Percentiles rank a stretch among this genome's conserved stretches.
These are phyloP conservation scores for Sylvia borin DNA, from an alignment of 2,797 vertebrate genomes.

Conservation along the genomic window DNA sequence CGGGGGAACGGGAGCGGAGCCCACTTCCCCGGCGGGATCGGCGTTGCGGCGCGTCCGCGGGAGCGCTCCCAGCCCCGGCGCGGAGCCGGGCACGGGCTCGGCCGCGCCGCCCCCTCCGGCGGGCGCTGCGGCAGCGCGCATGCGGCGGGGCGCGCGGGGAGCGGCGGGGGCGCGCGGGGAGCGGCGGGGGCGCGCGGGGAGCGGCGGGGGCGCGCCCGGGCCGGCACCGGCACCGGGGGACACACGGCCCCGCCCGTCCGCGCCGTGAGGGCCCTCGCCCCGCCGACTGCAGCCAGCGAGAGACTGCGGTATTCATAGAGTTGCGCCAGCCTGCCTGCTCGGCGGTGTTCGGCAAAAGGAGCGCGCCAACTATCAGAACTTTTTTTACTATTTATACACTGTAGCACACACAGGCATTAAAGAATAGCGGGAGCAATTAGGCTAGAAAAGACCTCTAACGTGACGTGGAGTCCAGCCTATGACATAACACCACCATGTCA, in stretches of 20 bases:
- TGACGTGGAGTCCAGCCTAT: accelerated
- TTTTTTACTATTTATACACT: not conserved
- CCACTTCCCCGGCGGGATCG: not conserved
- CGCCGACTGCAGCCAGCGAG: not conserved
- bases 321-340: not conserved
- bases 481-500: not conserved
- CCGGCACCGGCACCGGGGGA: not conserved
- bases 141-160: not conserved
- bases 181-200: not conserved
- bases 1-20: not conserved
- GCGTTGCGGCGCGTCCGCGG: not conserved
- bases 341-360: not conserved
- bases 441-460: not conserved
- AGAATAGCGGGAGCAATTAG: not conserved
- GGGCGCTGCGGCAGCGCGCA: not conserved
- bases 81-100: not conserved
- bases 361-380: not conserved
- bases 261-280: accelerated
- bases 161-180: not conserved
- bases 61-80: not conserved
- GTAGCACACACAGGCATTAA: not conserved
- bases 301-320: not conserved
- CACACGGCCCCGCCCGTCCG: accelerated
- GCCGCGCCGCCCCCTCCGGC: not conserved
- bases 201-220: not conserved